A percentile compares a stretch with the other conserved stretches of the same genome.
Conservation (phyloP, 2,797 vertebrate genomes). For the Melanogrammus aeglefinus region DNA sequence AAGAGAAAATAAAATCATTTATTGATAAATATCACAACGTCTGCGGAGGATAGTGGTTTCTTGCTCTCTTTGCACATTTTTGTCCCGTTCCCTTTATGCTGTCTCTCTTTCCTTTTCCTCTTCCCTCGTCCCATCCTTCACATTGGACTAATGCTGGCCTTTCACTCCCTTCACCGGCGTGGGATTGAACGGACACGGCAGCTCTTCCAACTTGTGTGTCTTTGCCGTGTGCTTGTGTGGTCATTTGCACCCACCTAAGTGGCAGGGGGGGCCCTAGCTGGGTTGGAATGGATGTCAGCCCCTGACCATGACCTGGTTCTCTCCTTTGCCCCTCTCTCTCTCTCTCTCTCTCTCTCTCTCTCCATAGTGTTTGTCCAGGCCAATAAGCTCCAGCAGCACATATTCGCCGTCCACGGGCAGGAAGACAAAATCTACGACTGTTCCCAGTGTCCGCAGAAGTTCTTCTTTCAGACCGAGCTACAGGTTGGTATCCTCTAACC, state of each 20-base stretch:
- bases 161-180: conserved; percentile 20
- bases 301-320: not conserved
- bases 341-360: conserved; percentile 1
- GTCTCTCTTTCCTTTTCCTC: conserved; percentile 16
- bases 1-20: conserved; percentile 69
- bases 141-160: conserved; percentile 12
- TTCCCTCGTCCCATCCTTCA: conserved; percentile 24
- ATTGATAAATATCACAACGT: conserved; percentile 78
- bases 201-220: not conserved
- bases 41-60: conserved; percentile 64
- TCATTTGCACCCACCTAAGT: not conserved
- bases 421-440: conserved; percentile 99
- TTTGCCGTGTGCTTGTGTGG: not conserved
- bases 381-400: conserved; percentile 98
- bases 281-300: not conserved
- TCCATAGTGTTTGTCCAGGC: conserved; percentile 90
- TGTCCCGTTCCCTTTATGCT: conserved; percentile 20
- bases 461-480: conserved; percentile 99
- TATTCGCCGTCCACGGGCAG: conserved; percentile 95
- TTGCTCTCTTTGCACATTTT: conserved; percentile 20
- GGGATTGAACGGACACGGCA: not conserved
- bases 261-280: not conserved
- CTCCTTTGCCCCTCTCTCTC: not conserved
- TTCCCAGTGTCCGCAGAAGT: conserved; percentile 98
- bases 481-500: conserved; percentile 80